These are phyloP conservation scores for Mya arenaria DNA, from an alignment of 1,140 invertebrate species.

Conservation along the genomic window DNA sequence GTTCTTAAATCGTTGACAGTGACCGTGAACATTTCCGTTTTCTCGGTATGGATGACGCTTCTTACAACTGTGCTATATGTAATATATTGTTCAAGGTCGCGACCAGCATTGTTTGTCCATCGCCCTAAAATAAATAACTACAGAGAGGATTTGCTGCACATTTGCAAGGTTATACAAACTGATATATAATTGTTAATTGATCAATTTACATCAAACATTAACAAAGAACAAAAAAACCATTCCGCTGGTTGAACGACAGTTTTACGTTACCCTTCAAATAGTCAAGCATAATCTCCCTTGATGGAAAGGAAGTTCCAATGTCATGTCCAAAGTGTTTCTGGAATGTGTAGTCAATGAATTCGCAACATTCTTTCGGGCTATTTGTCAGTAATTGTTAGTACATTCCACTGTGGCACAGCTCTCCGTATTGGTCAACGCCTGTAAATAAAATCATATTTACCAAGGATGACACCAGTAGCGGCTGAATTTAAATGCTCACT, in stretches of 20 bases:
- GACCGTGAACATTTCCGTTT: slow-evolving; percentile 37
- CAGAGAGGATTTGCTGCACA: neutral
- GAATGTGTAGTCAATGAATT: too few relatives aligned
- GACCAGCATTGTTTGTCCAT: neutral
- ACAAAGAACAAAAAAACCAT: neutral
- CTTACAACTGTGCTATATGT: slow-evolving; percentile 5
- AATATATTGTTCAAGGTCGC: neutral
- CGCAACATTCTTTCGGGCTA: too few relatives aligned
- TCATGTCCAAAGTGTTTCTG: too few relatives aligned
- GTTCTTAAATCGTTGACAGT: slow-evolving; percentile 8
- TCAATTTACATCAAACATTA: neutral
- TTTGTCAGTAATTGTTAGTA: too few relatives aligned
- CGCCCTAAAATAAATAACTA: neutral
- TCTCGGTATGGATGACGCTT: slow-evolving; percentile 1
- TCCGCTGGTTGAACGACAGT: neutral
- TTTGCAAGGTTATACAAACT: neutral
- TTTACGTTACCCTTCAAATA: slow-evolving; percentile 25
- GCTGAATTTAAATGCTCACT: too few relatives aligned
- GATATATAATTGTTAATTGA: neutral
- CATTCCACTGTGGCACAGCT: too few relatives aligned
- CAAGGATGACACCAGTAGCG: too few relatives aligned
- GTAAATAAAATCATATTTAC: too few relatives aligned
- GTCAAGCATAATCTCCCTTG: neutral
- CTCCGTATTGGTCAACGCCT: too few relatives aligned
- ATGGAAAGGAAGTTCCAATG: slow-evolving; percentile 2